Evolutionary conservation across 1,140 invertebrate species (phyloP), one percentile per base, ranked within the genome.

Genomic region (Dinoponera quadriceps): DNA sequence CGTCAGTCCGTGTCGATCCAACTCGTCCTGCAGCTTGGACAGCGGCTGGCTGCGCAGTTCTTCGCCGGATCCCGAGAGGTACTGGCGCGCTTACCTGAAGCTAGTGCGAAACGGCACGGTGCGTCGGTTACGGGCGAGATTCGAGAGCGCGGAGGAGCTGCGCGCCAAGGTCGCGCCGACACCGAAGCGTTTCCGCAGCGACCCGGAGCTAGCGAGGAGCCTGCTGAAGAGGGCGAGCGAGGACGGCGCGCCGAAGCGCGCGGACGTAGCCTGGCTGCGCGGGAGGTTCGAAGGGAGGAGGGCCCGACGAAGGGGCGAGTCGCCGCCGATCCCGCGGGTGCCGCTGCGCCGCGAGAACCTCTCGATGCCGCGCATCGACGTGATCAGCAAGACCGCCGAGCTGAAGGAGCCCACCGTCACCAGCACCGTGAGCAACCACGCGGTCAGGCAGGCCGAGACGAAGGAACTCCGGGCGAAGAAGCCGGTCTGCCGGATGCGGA

Each of bases 351-450:
- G 95, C 1, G 96, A 96, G 55, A 96, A 98, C 89, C 95, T 97
- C 4, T 96, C 96, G 62, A 97, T 98, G 97, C 97, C 97, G 0
- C 97, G 97, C 89, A 98, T 98, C 49, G 97, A 98, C 90, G 96
- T 98, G 1, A 98, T 98, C 84, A 98, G 97, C 89, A 98, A 98
- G 93, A 96, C 97, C 27, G 97, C 97, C 0, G 95, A 96, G 4
- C 91, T 98, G 51, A 96, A 96, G 57, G 95, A 95, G 18, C 94
- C 95, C 9, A 88, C 84, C 3, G 33, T 90, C 72, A 82, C 93
- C 22, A 90, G 93, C 82, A 93, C 91, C 0, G 20, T 89, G 71
- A 88, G 22, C 3, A 90, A 88, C 38, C 93, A 93, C 7, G 85
- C 82, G n/a, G 90, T 72, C 14, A 88, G 87, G 33, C 89, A 80